Base-by-base conservation (phyloP, 2,113 vertebrate species). In the Cnemophilus loriae region DNA sequence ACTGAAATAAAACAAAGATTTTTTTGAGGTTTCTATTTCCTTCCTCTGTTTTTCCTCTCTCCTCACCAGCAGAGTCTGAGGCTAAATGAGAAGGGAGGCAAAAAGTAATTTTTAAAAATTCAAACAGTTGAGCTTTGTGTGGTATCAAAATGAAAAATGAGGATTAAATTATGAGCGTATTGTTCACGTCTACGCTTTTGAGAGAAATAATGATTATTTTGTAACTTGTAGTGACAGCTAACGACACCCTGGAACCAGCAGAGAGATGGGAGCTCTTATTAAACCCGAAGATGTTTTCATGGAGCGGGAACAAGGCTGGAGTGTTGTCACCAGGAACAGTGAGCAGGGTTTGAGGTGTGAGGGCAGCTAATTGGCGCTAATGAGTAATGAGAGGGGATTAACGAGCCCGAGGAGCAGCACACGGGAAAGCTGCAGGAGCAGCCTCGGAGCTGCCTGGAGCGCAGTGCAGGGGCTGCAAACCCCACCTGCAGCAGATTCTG, bases 181-280 rank as follows among this genome's bases (percentile, higher is more conserved):
- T 81, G 68, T 69, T 89, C 77, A 10, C 1, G 1, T 46, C 76
- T 47, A 20, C 0, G 0, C n/a, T 69, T 83, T 13, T 24, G 47
- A 89, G 77, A 42, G 79, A 52, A 94, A 77, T 35, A 77, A 84
- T 87, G 9, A 81, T 89, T 93, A 33, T 87, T 91, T 77, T 85
- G 67, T 41, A 71, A 70, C 33, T 41, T 33, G 27, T n/a, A 13
- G 42, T 76, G 83, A 53, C 75, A 90, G 60, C 42, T 47, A 68
- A 90, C 16, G 64, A 42, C 42, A 23, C 16, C 16, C 0, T 70
- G 73, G 16, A 55, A 61, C 7, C 56, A 71, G 64, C 47, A 84
- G 64, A 4, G 42, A 59, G 60, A 57, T 5, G 24, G 22, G 50
- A 81, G 56, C 26, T 26, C 64, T 70, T 35, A 33, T 46, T 57